Evolutionary conservation across 2,888 invertebrate genomes (phyloP).

Genomic region (Stenolophus ochropezus): DNA sequence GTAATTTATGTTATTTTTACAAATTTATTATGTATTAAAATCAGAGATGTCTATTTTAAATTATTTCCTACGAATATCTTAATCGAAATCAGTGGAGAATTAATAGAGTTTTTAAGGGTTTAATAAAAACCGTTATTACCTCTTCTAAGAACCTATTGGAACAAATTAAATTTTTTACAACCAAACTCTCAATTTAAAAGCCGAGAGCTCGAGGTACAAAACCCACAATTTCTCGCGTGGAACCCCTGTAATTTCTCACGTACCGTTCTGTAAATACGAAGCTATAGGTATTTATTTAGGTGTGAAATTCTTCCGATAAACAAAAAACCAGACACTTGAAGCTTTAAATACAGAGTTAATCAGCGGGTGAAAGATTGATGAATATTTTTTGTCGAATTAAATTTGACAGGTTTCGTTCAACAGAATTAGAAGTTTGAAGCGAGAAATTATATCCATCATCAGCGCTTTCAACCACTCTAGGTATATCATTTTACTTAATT

Average conservation of each 20-base stretch:
- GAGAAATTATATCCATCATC: neutral
- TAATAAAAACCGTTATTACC: neutral
- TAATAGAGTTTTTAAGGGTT: neutral
- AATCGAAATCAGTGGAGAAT: neutral
- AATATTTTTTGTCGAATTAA: neutral
- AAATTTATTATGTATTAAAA: too few species aligned
- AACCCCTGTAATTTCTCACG: conserved; percentile 41
- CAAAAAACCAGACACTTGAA: neutral
- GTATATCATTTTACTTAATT: too few species aligned
- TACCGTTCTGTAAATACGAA: conserved; percentile 48
- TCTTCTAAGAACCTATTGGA: neutral
- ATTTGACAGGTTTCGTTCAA: neutral
- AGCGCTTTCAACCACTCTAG: too few species aligned
- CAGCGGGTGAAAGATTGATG: neutral
- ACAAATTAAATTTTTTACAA: conserved; percentile 17
- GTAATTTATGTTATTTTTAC: neutral
- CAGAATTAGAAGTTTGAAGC: neutral
- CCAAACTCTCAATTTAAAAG: conserved; percentile 41
- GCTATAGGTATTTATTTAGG: conserved; percentile 52
- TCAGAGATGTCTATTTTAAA: too few species aligned
- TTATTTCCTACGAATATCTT: neutral
- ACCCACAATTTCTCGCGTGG: conserved; percentile 21
- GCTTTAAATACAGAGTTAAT: neutral
- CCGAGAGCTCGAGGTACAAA: neutral
- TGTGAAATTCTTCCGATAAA: conserved; percentile 36